Conservation (phyloP, 2,113 vertebrate genomes). For the Chaenogobius annularis region DNA sequence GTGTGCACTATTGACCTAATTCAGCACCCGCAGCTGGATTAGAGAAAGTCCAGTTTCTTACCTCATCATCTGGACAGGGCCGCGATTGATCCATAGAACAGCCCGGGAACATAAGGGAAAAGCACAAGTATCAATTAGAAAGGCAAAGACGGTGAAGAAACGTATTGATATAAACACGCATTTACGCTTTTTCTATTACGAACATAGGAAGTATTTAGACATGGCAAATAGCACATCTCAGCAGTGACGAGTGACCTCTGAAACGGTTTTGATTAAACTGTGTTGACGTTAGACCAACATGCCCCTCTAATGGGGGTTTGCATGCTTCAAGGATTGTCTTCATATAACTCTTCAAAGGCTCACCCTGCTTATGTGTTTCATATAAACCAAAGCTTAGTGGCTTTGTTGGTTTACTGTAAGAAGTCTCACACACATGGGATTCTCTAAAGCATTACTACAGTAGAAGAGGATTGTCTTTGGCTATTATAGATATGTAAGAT, state of each 20-base stretch:
- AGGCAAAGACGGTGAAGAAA: background rate
- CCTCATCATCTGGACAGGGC: conserved; percentile 75
- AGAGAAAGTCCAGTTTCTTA: conserved; percentile 62
- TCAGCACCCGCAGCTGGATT: conserved; percentile 11
- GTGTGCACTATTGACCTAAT: conserved; percentile 26
- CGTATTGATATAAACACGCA: background rate
- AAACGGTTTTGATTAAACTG: conserved; percentile 5
- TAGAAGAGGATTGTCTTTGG: background rate
- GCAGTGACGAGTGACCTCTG: conserved; percentile 1
- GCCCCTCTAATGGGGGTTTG: background rate
- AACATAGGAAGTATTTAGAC: background rate
- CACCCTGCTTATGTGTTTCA: background rate
- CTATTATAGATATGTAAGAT: background rate
- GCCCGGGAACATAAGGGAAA: conserved; percentile 31
- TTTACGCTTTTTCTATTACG: background rate
- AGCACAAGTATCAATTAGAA: conserved; percentile 33
- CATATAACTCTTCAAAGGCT: background rate
- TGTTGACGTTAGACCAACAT: conserved; percentile 4
- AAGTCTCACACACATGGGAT: background rate
- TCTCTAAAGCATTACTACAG: conserved; percentile 21
- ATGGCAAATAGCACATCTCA: background rate
- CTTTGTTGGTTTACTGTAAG: conserved; percentile 12
- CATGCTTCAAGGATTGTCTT: conserved; percentile 1
- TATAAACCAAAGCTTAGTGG: conserved; percentile 9
- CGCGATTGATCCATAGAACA: conserved; percentile 18